Base-by-base conservation (phyloP, 1,140 invertebrate genomes). In the Sesamia nonagrioides region DNA sequence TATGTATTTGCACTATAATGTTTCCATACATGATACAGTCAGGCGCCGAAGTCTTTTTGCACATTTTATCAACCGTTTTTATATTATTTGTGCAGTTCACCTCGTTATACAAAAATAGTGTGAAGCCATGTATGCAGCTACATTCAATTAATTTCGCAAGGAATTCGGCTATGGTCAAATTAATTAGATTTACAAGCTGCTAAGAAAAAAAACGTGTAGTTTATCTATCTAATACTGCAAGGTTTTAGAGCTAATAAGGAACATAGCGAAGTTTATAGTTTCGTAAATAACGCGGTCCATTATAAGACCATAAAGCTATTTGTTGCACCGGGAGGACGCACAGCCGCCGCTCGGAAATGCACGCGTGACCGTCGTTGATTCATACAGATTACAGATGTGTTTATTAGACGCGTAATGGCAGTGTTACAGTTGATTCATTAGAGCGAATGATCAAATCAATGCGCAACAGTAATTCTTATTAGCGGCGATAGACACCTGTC, bases 401-500 rank as follows among this genome's bases (percentile, higher is more conserved):
- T 63, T 72, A 76, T 78, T 72, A 71, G 52, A 60, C 21, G 68
- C 18, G 54, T 54, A 78, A 78, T 61, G 11, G 74, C 42, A 77
- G 60, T 40, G 68, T 58, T 35, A 58, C 56, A 61, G 33, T 68
- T 77, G 69, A 72, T 77, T 77, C 75, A 77, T 74, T 73, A 37
- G 48, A 78, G 69, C 75, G 80, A 61, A 18, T 75, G 45, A 72
- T 75, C 58, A 71, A 52, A 77, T 75, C 73, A 61, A 75, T 75
- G 58, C 15, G 77, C 80, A 63, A 82, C 60, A 85, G 85, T 85
- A 86, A 83, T 88, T 88, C 79, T 84, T 86, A 90, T 85, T 84
- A 84, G 72, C 79, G 52, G 61, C 80, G 80, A 78, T 84, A 84
- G 82, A 88, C 89, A 91, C 88, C 89, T 91, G 89, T 84, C 71